phyloP scores from a whole-genome alignment of 1,140 invertebrate genomes.

The Ganaspis sp. region DNA sequence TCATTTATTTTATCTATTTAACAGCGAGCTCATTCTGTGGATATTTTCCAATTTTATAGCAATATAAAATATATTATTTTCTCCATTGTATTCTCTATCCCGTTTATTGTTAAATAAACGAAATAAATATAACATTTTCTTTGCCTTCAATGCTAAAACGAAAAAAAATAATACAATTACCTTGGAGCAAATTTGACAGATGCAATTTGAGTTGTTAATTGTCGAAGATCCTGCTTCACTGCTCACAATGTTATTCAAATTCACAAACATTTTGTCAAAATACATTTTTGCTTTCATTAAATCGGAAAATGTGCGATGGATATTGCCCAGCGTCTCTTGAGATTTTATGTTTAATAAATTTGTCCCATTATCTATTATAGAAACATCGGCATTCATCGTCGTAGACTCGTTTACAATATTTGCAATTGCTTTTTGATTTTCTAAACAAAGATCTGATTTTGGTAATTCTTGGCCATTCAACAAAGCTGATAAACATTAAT shows the following conservation, averaged over 20 bases:
- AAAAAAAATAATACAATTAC: slow-evolving; percentile 36
- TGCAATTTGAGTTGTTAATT: slow-evolving; percentile 44
- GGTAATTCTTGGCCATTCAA: not conserved
- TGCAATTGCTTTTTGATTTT: not conserved
- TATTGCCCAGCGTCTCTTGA: not conserved
- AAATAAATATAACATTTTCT: too few species aligned
- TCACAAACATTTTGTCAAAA: slow-evolving; percentile 65
- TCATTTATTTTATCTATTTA: too few species aligned
- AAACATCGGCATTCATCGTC: slow-evolving; percentile 37
- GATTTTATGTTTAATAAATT: slow-evolving; percentile 26
- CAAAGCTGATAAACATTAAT: not conserved
- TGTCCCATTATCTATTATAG: slow-evolving; percentile 41
- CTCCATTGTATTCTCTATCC: too few species aligned
- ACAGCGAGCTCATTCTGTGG: too few species aligned
- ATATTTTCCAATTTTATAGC: too few species aligned
- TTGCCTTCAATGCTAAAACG: too few species aligned
- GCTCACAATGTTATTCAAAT: slow-evolving; percentile 61
- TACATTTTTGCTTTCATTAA: slow-evolving; percentile 66
- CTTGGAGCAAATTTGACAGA: slow-evolving; percentile 63
- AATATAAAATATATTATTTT: too few species aligned
- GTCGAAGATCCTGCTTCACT: slow-evolving; percentile 30
- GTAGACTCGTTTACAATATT: slow-evolving; percentile 20
- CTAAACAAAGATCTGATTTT: slow-evolving; percentile 3
- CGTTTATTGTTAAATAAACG: too few species aligned
- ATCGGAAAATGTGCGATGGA: slow-evolving; percentile 60